phyloP scores from a whole-genome alignment of 2,113 vertebrate species.

The Sarotherodon lohbergeri region DNA sequence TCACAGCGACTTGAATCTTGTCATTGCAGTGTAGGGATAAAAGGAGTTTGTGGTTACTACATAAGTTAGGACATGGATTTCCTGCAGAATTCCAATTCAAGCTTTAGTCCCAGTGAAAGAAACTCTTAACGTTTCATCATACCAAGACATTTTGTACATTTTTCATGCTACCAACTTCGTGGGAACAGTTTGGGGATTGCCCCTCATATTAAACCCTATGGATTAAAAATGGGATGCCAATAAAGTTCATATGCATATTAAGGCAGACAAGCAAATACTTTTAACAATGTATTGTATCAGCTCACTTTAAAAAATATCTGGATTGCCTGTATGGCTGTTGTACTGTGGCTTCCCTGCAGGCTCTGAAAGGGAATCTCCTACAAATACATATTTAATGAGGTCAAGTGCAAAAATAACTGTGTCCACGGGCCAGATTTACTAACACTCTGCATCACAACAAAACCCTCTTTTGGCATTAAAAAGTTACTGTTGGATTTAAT shows the following conservation, averaged over 20 bases:
- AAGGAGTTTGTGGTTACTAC: neutral
- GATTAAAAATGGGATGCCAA: neutral
- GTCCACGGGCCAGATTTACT: neutral
- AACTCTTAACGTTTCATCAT: neutral
- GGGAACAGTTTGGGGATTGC: neutral
- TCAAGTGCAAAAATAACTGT: neutral
- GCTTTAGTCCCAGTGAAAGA: neutral
- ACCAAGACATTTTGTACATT: neutral
- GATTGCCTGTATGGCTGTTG: neutral
- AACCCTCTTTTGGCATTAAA: neutral
- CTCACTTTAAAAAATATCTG: neutral
- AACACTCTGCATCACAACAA: neutral
- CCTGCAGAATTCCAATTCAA: neutral
- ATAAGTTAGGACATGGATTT: accelerated
- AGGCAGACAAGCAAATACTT: neutral
- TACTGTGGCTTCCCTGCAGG: neutral
- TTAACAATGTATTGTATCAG: neutral
- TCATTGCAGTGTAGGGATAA: neutral
- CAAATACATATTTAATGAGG: neutral
- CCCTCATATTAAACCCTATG: neutral
- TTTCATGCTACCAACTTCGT: accelerated
- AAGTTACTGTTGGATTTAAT: neutral
- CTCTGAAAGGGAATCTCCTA: neutral
- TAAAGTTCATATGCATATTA: neutral
- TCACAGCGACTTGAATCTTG: neutral